Conservation (phyloP, 2,113 vertebrate species). For the Notiomystis cincta region DNA sequence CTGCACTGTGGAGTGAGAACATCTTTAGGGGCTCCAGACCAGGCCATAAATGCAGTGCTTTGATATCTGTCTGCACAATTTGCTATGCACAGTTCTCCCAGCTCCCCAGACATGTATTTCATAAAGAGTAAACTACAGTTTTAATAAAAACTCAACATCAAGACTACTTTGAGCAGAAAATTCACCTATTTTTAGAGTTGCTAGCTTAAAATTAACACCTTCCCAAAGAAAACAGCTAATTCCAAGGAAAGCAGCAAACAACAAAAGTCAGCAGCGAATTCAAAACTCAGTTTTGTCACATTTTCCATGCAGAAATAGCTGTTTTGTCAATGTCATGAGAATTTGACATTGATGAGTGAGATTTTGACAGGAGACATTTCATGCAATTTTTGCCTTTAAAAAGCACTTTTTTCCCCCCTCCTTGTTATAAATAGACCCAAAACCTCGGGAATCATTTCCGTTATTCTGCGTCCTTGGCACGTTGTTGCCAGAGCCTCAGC, state of each 20-base stretch:
- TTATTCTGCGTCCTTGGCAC: neutral
- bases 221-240: neutral
- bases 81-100: neutral
- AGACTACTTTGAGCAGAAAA: neutral
- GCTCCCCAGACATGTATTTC: neutral
- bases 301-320: conserved; percentile 31
- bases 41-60: neutral
- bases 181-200: neutral
- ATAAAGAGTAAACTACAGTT: neutral
- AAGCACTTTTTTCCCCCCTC: neutral
- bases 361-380: conserved; percentile 54
- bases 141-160: neutral
- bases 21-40: neutral
- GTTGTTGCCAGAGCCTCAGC: neutral
- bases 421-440: conserved; percentile 19
- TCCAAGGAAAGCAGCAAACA: neutral
- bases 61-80: neutral
- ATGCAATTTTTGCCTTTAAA: conserved; percentile 19
- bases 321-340: conserved; percentile 37
- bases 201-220: neutral
- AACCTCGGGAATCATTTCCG: neutral
- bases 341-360: conserved; percentile 37
- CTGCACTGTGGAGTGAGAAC: neutral
- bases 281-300: conserved; percentile 27
- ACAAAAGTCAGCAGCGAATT: neutral